Evolutionary conservation across 2,113 vertebrate species (phyloP).

Genomic region (Sander lucioperca): DNA sequence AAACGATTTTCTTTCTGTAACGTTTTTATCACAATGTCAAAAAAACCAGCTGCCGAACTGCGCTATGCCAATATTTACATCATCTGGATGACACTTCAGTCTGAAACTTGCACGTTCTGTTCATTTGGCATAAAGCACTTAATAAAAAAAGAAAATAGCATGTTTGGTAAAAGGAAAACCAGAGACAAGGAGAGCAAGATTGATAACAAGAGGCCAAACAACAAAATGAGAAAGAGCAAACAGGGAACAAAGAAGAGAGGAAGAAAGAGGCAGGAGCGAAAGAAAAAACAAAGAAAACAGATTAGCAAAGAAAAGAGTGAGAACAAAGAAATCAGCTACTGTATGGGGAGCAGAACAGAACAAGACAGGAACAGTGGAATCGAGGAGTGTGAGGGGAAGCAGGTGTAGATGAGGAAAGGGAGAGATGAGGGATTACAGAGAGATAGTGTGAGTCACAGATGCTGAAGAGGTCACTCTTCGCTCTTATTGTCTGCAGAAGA

Average conservation of each 20-base stretch:
- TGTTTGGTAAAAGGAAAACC: background rate
- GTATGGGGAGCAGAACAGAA: slow-evolving; percentile 15
- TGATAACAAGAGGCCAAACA: background rate
- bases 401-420: slow-evolving; percentile 56
- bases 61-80: too few relatives aligned
- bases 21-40: too few relatives aligned
- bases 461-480: slow-evolving; percentile 70
- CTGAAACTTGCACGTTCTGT: too few relatives aligned
- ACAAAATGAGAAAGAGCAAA: background rate
- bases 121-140: too few relatives aligned
- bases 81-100: too few relatives aligned
- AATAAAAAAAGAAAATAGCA: background rate
- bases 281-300: slow-evolving; percentile 27
- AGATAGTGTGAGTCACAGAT: slow-evolving; percentile 51
- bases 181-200: background rate
- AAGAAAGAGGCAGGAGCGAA: background rate
- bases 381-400: slow-evolving; percentile 37
- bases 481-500: slow-evolving; percentile 70
- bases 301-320: slow-evolving; percentile 25
- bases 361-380: slow-evolving; percentile 8
- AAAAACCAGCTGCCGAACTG: too few relatives aligned
- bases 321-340: slow-evolving; percentile 48
- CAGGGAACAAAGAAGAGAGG: background rate
- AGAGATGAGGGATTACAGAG: slow-evolving; percentile 67
- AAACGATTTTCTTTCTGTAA: too few relatives aligned